These are phyloP conservation scores for Ferdinandea cuprea DNA, from an alignment of 2,888 invertebrate species.

Conservation along the genomic window DNA sequence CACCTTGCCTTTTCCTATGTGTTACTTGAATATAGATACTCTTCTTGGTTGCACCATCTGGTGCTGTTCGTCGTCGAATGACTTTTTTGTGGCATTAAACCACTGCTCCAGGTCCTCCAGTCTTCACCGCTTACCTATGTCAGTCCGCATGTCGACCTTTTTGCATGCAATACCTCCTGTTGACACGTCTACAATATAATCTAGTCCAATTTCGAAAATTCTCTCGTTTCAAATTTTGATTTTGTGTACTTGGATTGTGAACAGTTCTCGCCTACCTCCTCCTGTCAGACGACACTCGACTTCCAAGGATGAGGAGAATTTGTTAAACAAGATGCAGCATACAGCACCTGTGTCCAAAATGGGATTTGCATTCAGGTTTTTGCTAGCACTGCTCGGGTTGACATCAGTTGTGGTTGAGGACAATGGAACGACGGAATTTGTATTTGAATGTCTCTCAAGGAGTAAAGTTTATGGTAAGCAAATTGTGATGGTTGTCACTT, in stretches of 20 bases:
- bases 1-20: slow-evolving; percentile 21
- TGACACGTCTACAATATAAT: slow-evolving; percentile 74
- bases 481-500: slow-evolving; percentile 2
- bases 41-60: slow-evolving; percentile 61
- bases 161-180: slow-evolving; percentile 69
- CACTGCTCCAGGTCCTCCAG: slow-evolving; percentile 39
- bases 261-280: not conserved
- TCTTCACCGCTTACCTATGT: slow-evolving; percentile 66
- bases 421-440: slow-evolving; percentile 42
- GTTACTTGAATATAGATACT: slow-evolving; percentile 21
- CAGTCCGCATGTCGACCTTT: slow-evolving; percentile 72
- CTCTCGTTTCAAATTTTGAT: slow-evolving; percentile 69
- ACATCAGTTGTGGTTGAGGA: slow-evolving; percentile 64
- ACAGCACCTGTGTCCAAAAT: slow-evolving; percentile 71
- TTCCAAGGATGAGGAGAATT: slow-evolving; percentile 42
- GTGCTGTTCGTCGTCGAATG: slow-evolving; percentile 43
- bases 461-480: slow-evolving; percentile 1
- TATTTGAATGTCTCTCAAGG: slow-evolving; percentile 47
- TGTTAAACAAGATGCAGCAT: slow-evolving; percentile 64
- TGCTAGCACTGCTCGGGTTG: slow-evolving; percentile 24
- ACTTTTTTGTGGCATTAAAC: slow-evolving; percentile 61
- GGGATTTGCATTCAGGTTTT: slow-evolving; percentile 70
- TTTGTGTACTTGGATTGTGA: slow-evolving; percentile 46
- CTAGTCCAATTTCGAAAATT: slow-evolving; percentile 69
- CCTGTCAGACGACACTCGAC: slow-evolving; percentile 44